These are phyloP conservation scores for Sula dactylatra DNA, from an alignment of 2,113 vertebrate genomes.

Conservation along the genomic window DNA sequence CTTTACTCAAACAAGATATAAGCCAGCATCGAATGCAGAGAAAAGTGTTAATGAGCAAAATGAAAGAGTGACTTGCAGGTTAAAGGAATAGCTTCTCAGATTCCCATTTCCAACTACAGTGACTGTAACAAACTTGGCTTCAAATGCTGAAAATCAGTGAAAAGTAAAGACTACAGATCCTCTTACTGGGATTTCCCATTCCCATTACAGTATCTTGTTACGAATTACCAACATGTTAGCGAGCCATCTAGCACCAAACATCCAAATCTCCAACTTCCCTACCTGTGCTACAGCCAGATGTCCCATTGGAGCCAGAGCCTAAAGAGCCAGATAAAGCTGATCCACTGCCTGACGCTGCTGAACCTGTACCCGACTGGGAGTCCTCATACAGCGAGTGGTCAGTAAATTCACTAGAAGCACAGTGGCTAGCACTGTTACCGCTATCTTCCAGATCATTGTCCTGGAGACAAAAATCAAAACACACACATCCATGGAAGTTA, in stretches of 20 bases:
- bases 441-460: conserved; percentile 50
- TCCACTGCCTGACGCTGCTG: conserved; percentile 77
- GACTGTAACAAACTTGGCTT: not conserved
- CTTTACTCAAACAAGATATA: not conserved
- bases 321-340: conserved; percentile 73
- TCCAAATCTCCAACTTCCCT: not conserved
- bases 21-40: not conserved
- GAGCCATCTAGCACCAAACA: not conserved
- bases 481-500: conserved; percentile 23
- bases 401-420: conserved; percentile 70
- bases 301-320: conserved; percentile 66
- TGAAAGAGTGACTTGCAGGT: not conserved
- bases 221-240: not conserved
- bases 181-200: not conserved
- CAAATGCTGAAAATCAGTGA: not conserved
- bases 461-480: conserved; percentile 58
- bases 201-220: not conserved
- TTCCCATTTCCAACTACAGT: not conserved
- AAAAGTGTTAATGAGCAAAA: not conserved
- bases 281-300: conserved; percentile 76
- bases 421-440: conserved; percentile 66
- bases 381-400: conserved; percentile 65
- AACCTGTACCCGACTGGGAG: conserved; percentile 71
- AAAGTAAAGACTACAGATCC: not conserved
- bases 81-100: not conserved